phyloP scores from a whole-genome alignment of 2,888 invertebrate species.

The Catocala nupta region DNA sequence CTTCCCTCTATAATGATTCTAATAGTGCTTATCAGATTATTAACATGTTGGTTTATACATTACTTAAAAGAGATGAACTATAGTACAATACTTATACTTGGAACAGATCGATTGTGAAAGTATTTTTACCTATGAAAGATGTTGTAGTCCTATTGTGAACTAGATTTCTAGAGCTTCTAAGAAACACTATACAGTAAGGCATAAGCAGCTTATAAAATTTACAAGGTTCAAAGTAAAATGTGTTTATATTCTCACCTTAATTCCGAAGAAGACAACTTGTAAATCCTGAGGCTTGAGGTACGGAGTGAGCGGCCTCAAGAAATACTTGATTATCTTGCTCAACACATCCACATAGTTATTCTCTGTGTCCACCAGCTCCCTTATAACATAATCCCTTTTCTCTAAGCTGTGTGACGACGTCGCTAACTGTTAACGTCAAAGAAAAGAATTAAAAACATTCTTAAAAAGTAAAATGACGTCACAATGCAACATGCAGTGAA shows the following conservation, averaged over 20 bases:
- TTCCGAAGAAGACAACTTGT: slow-evolving; percentile 95
- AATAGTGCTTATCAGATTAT: too few species aligned
- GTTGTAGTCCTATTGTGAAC: too few species aligned
- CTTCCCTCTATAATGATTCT: too few species aligned
- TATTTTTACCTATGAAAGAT: too few species aligned
- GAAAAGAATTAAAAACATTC: slow-evolving; percentile 1
- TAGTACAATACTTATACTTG: too few species aligned
- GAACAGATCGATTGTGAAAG: too few species aligned
- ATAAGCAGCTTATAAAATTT: too few species aligned
- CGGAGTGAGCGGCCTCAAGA: slow-evolving; percentile 91
- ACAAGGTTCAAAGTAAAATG: too few species aligned
- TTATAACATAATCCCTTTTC: slow-evolving; percentile 97
- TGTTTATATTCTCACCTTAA: slow-evolving; percentile 89
- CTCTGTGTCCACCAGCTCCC: slow-evolving; percentile 98
- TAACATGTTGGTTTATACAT: too few species aligned
- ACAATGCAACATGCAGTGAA: slow-evolving; percentile 16
- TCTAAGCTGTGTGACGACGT: slow-evolving; percentile 89
- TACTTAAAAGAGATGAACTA: too few species aligned
- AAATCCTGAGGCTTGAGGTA: slow-evolving; percentile 92
- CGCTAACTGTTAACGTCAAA: slow-evolving; percentile 73
- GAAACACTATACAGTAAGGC: too few species aligned
- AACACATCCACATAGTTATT: slow-evolving; percentile 98
- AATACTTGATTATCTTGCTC: slow-evolving; percentile 93
- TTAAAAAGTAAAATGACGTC: not conserved
- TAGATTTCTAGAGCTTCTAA: too few species aligned